phyloP scores from a whole-genome alignment of 92 coral and sea anemone genomes.

The Scolanthus callimorphus region DNA sequence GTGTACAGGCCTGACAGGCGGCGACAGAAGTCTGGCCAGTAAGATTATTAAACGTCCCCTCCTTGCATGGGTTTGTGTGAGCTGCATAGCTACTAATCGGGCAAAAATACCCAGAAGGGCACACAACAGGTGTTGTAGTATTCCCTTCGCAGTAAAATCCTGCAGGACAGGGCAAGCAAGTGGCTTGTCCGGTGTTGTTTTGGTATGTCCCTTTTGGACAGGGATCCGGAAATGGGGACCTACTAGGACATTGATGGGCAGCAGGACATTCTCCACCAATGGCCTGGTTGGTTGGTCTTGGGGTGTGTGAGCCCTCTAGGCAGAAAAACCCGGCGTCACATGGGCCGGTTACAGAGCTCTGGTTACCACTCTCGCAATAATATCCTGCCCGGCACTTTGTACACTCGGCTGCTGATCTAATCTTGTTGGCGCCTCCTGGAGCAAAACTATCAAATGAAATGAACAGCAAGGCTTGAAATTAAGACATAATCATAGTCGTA shows the following conservation, averaged over 20 bases:
- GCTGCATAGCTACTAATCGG: slow-evolving; percentile 61
- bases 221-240: slow-evolving; percentile 72
- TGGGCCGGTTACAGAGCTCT: slow-evolving; percentile 41
- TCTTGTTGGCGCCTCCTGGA: slow-evolving; percentile 43
- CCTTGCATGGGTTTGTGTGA: slow-evolving; percentile 64
- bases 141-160: slow-evolving; percentile 91
- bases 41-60: slow-evolving; percentile 85
- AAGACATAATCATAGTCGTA: too few species aligned
- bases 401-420: slow-evolving; percentile 60
- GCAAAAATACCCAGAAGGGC: slow-evolving; percentile 91
- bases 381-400: slow-evolving; percentile 75
- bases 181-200: slow-evolving; percentile 73
- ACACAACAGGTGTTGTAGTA: slow-evolving; percentile 72
- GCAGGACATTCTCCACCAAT: slow-evolving; percentile 88
- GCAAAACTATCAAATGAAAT: too few species aligned
- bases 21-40: slow-evolving; percentile 61
- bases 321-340: slow-evolving; percentile 89
- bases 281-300: slow-evolving; percentile 49
- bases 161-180: slow-evolving; percentile 69
- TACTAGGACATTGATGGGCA: slow-evolving; percentile 72
- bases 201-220: slow-evolving; percentile 81
- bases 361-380: slow-evolving; percentile 79
- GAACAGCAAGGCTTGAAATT: too few species aligned
- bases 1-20: slow-evolving; percentile 86
- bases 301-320: slow-evolving; percentile 73